Evolutionary conservation across 2,113 vertebrate species (phyloP).

Genomic region (Polyodon spathula): DNA sequence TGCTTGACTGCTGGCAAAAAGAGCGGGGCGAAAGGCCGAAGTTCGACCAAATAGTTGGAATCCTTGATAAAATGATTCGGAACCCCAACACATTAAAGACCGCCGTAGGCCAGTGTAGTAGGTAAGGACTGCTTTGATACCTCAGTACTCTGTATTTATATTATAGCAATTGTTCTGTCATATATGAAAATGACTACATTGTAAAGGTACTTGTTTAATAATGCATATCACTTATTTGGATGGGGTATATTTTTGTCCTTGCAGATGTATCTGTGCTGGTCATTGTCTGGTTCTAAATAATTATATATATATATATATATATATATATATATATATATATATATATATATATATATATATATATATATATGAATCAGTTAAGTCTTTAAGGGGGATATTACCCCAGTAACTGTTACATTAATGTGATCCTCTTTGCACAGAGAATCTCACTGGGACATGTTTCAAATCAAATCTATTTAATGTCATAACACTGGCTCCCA

Average conservation of each 20-base stretch:
- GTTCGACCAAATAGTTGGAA: constrained; percentile 95
- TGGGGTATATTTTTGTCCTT: too few relatives aligned
- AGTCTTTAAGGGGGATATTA: too few relatives aligned
- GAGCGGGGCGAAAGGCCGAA: constrained; percentile 93
- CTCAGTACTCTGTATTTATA: neutral
- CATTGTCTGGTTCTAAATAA: too few relatives aligned
- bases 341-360: too few relatives aligned
- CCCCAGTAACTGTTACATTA: constrained; percentile 49
- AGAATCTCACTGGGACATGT: constrained; percentile 38
- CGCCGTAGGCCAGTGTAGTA: constrained; percentile 84
- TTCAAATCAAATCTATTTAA: constrained; percentile 49
- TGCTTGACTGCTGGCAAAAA: constrained; percentile 98
- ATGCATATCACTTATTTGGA: too few relatives aligned
- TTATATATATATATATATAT: too few relatives aligned
- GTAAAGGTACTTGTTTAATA: too few relatives aligned
- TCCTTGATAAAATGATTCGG: constrained; percentile 98
- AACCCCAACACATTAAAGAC: constrained; percentile 96
- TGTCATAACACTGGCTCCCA: constrained; percentile 29
- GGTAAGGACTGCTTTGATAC: constrained; percentile 55
- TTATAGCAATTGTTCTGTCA: neutral
- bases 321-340: too few relatives aligned
- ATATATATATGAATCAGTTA: too few relatives aligned
- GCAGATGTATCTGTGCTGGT: too few relatives aligned
- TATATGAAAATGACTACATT: too few relatives aligned
- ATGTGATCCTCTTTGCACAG: constrained; percentile 44